phyloP scores from a whole-genome alignment of 2,888 invertebrate species.

The Epiblema foenella region DNA sequence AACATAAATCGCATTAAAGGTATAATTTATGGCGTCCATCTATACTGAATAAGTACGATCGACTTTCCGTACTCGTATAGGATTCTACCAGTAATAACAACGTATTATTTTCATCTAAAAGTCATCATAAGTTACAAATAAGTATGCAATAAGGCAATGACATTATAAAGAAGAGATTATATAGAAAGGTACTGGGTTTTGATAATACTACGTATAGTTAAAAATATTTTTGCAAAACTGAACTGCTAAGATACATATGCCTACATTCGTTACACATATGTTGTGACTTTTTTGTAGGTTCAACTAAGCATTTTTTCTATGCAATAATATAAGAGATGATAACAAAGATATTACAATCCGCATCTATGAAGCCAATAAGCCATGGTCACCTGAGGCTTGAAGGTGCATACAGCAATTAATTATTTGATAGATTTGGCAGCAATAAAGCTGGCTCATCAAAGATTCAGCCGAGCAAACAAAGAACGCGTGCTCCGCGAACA shows the following conservation, averaged over 20 bases:
- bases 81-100: conserved; percentile 60
- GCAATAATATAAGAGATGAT: conserved; percentile 10
- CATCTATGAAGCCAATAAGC: conserved; percentile 20
- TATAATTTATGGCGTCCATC: conserved; percentile 73
- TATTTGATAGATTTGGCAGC: conserved; percentile 73
- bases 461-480: conserved; percentile 78
- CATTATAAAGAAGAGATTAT: conserved; percentile 29
- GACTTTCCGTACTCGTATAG: conserved; percentile 53
- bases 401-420: conserved; percentile 70
- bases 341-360: not conserved
- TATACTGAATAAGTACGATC: conserved; percentile 71
- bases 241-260: not conserved
- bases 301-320: conserved; percentile 6
- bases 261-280: too few species aligned
- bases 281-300: not conserved
- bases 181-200: conserved; percentile 20
- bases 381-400: conserved; percentile 32
- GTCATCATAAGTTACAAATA: conserved; percentile 46
- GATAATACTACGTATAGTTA: conserved; percentile 22
- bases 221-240: conserved; percentile 10
- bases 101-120: conserved; percentile 59
- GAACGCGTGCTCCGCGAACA: conserved; percentile 77
- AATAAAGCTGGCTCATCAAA: conserved; percentile 80
- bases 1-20: conserved; percentile 80
- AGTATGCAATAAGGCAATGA: conserved; percentile 39